A percentile compares a stretch with the other conserved stretches of the same genome.
phyloP scores from a whole-genome alignment of 1,140 invertebrate species.

The Leptinotarsa lineolata region DNA sequence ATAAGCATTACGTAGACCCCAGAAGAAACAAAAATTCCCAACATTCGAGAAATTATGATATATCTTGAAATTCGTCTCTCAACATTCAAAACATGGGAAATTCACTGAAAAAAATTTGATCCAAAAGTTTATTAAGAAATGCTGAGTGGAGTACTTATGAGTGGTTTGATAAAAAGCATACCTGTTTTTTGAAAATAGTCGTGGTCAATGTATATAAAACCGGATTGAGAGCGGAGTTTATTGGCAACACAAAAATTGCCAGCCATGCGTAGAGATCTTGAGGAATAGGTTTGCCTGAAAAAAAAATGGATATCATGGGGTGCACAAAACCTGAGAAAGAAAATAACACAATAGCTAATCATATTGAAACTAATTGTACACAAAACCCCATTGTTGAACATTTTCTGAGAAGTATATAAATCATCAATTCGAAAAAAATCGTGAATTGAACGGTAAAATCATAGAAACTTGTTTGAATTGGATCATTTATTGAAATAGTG shows the following conservation, averaged over 20 bases:
- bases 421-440: too few relatives aligned
- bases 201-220: constrained; percentile 73
- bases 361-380: background rate
- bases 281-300: constrained; percentile 56
- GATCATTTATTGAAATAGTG: too few relatives aligned
- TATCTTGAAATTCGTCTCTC: too few relatives aligned
- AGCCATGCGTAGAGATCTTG: constrained; percentile 68
- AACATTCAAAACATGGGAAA: background rate
- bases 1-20: too few relatives aligned
- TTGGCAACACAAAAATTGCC: constrained; percentile 70
- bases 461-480: too few relatives aligned
- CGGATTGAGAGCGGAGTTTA: constrained; percentile 74
- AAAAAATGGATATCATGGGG: background rate
- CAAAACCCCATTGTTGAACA: too few relatives aligned
- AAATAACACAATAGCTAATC: too few relatives aligned
- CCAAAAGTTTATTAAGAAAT: background rate
- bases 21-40: too few relatives aligned
- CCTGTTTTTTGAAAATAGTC: constrained; percentile 61
- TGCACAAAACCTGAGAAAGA: background rate
- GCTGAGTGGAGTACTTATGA: background rate
- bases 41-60: too few relatives aligned
- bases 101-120: background rate
- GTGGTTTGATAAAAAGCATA: constrained; percentile 32
- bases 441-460: too few relatives aligned
- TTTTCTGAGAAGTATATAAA: too few relatives aligned